Conservation (phyloP, 1,140 invertebrate species). For the Drosophila bipectinata region DNA sequence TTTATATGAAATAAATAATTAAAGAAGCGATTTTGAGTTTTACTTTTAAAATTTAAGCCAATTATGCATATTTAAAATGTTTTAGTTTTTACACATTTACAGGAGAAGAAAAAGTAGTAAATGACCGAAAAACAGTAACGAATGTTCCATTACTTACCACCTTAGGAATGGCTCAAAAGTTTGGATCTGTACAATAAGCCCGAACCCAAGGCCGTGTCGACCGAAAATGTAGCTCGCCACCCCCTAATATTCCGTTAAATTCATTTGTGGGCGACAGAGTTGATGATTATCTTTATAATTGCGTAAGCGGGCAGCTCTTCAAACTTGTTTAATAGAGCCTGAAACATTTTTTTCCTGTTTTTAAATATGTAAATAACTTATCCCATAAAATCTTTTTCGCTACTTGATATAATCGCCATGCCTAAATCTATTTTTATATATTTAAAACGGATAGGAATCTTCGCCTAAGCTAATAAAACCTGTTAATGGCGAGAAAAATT, state of each 20-base stretch:
- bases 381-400: slow-evolving; percentile 4
- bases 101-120: too few relatives aligned
- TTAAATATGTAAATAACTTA: slow-evolving; percentile 35
- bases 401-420: not conserved
- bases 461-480: not conserved
- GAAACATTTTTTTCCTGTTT: slow-evolving; percentile 14
- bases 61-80: too few relatives aligned
- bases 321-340: slow-evolving; percentile 6
- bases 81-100: too few relatives aligned
- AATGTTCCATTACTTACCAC: slow-evolving; percentile 45
- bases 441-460: not conserved
- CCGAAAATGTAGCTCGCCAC: slow-evolving; percentile 46
- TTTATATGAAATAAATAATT: too few relatives aligned
- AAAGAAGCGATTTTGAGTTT: too few relatives aligned
- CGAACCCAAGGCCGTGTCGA: slow-evolving; percentile 46
- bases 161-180: too few relatives aligned
- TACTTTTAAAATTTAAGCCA: too few relatives aligned
- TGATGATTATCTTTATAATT: slow-evolving; percentile 50
- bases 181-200: slow-evolving; percentile 56
- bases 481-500: slow-evolving; percentile 3
- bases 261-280: slow-evolving; percentile 32
- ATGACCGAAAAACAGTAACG: not conserved
- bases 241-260: slow-evolving; percentile 20
- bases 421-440: slow-evolving; percentile 1
- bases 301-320: slow-evolving; percentile 51